Percentiles rank a stretch among this genome's conserved stretches.
phyloP scores from a whole-genome alignment of 2,888 invertebrate species.

The Apamea sordens region DNA sequence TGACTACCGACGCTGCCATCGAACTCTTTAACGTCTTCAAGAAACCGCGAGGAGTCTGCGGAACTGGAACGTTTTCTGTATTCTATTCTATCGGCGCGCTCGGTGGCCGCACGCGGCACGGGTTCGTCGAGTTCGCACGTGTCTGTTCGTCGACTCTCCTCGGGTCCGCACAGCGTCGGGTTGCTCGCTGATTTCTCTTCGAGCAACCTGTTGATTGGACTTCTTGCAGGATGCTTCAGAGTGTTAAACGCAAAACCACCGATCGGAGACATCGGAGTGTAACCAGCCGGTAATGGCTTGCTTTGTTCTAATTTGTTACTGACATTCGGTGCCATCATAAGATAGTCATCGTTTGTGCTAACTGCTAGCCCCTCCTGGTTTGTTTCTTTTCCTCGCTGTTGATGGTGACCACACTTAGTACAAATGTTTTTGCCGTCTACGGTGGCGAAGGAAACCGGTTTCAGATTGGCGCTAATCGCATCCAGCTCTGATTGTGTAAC shows the following conservation, averaged over 20 bases:
- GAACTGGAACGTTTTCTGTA: constrained; percentile 92
- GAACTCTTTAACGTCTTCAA: constrained; percentile 91
- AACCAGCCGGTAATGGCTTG: constrained; percentile 86
- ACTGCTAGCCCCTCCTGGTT: constrained; percentile 45
- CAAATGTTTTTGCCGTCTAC: constrained; percentile 83
- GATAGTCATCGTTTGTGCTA: constrained; percentile 89
- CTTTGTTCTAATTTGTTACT: constrained; percentile 72
- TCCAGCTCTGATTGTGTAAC: constrained; percentile 89
- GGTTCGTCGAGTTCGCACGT: constrained; percentile 40
- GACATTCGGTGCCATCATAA: constrained; percentile 92
- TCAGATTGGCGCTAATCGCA: constrained; percentile 80
- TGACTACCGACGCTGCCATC: constrained; percentile 83
- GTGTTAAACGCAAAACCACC: constrained; percentile 85
- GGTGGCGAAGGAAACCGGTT: constrained; percentile 73
- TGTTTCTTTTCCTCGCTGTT: constrained; percentile 43
- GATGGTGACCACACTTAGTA: constrained; percentile 91
- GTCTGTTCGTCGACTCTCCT: constrained; percentile 54
- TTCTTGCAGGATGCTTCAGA: constrained; percentile 80
- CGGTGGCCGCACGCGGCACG: constrained; percentile 53
- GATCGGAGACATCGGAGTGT: constrained; percentile 94
- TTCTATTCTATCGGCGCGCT: constrained; percentile 70
- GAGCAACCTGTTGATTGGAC: constrained; percentile 77
- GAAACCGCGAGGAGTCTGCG: constrained; percentile 93
- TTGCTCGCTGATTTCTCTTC: constrained; percentile 93
- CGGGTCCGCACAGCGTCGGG: constrained; percentile 90